These are phyloP conservation scores for Idaea biselata DNA, from an alignment of 2,888 invertebrate genomes.

Conservation along the genomic window DNA sequence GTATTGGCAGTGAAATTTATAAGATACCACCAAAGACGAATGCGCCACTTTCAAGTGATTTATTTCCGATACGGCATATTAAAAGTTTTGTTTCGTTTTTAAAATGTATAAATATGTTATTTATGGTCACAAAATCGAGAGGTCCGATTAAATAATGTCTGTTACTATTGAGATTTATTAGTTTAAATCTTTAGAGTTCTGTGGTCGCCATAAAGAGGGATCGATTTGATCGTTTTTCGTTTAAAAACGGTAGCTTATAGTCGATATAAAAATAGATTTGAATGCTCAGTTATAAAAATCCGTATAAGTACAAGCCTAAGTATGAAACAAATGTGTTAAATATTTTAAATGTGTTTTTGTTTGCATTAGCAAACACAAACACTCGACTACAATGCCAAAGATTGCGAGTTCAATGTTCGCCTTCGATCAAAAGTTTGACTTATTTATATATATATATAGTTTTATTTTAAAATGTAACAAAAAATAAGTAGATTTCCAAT, in stretches of 20 bases:
- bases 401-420: too few relatives aligned
- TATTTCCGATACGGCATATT: slow-evolving; percentile 76
- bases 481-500: too few relatives aligned
- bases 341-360: too few relatives aligned
- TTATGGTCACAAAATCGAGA: slow-evolving; percentile 77
- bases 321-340: not conserved
- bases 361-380: too few relatives aligned
- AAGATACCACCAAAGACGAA: slow-evolving; percentile 75
- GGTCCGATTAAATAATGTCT: slow-evolving; percentile 77
- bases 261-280: not conserved
- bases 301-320: not conserved
- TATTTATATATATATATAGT: too few relatives aligned
- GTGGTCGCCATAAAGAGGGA: slow-evolving; percentile 46
- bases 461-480: too few relatives aligned
- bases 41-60: slow-evolving; percentile 76
- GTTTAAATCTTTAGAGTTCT: slow-evolving; percentile 51
- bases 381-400: too few relatives aligned
- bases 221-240: slow-evolving; percentile 1
- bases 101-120: slow-evolving; percentile 77
- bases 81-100: slow-evolving; percentile 76
- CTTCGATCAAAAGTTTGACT: too few relatives aligned
- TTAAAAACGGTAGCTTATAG: not conserved
- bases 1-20: slow-evolving; percentile 22
- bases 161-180: slow-evolving; percentile 72
- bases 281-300: not conserved